phyloP scores from a whole-genome alignment of 2,113 vertebrate species.

The Rafetus swinhoei region DNA sequence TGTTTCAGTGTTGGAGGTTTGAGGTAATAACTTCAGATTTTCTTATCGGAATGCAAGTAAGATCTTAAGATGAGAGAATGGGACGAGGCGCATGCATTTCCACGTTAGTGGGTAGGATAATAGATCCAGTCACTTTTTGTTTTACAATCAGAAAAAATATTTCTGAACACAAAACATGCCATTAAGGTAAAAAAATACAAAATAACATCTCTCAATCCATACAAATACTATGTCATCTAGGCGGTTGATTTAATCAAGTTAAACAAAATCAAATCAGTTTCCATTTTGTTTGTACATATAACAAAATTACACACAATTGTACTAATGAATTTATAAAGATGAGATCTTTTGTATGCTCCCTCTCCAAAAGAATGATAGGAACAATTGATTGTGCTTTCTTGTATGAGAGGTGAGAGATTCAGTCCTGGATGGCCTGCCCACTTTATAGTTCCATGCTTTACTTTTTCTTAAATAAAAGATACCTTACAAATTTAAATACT shows the following conservation, averaged over 20 bases:
- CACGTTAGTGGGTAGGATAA: conserved; percentile 51
- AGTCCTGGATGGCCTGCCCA: not conserved
- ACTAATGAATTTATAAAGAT: not conserved
- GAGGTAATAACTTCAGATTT: conserved; percentile 37
- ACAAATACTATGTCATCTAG: not conserved
- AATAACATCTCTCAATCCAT: conserved; percentile 14
- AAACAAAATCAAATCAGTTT: conserved; percentile 31
- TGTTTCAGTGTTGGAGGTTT: conserved; percentile 45
- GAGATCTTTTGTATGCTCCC: not conserved
- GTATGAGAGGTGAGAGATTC: not conserved
- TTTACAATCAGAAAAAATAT: conserved; percentile 20
- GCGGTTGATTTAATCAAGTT: not conserved
- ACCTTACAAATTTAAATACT: not conserved
- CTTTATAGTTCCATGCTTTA: not conserved
- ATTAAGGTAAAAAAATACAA: not conserved
- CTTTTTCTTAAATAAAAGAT: not conserved
- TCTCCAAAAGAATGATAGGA: not conserved
- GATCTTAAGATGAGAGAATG: conserved; percentile 48
- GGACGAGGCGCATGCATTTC: conserved; percentile 41
- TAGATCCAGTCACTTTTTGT: conserved; percentile 13
- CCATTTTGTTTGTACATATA: not conserved
- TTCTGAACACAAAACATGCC: conserved; percentile 21
- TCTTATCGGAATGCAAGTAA: conserved; percentile 35
- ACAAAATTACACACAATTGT: not conserved
- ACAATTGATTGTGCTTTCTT: not conserved